Conservation (phyloP, 2,797 vertebrate species). For the Prionace glauca region DNA sequence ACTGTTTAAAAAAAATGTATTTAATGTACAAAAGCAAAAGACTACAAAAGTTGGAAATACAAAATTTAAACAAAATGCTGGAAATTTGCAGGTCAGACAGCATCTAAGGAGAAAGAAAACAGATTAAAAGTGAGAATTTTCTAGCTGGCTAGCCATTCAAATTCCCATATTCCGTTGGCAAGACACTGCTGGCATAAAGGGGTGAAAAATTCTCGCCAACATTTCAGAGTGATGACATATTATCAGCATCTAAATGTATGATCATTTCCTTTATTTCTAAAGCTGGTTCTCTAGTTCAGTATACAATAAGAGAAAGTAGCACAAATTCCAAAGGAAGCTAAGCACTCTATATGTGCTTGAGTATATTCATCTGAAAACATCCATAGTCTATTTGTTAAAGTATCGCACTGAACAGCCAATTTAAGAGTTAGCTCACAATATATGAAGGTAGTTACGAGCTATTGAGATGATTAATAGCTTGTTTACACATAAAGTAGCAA, state of each 20-base stretch:
- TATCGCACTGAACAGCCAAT: background rate
- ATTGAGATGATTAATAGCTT: background rate
- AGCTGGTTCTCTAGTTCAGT: background rate
- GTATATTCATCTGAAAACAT: background rate
- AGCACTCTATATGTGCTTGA: background rate
- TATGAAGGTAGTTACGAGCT: background rate
- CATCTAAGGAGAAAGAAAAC: background rate
- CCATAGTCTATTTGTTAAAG: background rate
- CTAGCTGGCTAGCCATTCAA: too few relatives aligned
- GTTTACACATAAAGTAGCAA: background rate
- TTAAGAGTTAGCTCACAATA: background rate
- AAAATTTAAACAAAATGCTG: background rate
- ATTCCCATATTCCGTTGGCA: too few relatives aligned
- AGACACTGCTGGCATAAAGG: too few relatives aligned
- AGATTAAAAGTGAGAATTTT: too few relatives aligned
- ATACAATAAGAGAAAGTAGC: background rate
- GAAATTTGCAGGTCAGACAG: background rate
- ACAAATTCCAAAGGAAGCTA: background rate
- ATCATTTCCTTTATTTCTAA: background rate
- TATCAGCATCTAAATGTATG: background rate
- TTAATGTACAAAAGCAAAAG: background rate
- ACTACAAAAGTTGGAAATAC: background rate
- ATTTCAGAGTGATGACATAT: too few relatives aligned
- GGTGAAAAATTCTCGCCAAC: too few relatives aligned
- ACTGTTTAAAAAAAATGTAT: conserved; percentile 53